Conservation (phyloP, 1,140 invertebrate genomes). For the Heliothis subflexa region DNA sequence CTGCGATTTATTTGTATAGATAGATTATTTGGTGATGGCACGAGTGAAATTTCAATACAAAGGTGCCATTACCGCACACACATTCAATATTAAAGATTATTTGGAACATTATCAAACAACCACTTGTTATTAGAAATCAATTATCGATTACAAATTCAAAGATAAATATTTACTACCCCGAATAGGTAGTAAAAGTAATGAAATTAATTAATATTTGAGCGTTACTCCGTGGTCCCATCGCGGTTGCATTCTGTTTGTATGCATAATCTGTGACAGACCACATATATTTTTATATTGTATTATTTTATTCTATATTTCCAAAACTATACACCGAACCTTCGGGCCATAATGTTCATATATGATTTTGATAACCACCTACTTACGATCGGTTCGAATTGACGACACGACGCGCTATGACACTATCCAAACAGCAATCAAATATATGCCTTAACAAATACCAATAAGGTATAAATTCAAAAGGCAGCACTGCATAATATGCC, state of each 20-base stretch:
- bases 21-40: background rate
- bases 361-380: background rate
- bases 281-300: constrained; percentile 8
- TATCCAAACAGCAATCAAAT: background rate
- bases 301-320: background rate
- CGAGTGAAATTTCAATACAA: background rate
- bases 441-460: background rate
- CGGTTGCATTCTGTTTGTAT: background rate
- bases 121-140: background rate
- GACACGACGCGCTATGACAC: background rate
- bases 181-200: constrained; percentile 14
- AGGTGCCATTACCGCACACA: background rate
- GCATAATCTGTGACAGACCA: constrained; percentile 17
- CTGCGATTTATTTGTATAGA: constrained; percentile 1
- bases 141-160: constrained; percentile 6
- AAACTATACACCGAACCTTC: constrained; percentile 29
- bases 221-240: constrained; percentile 22
- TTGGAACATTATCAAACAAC: background rate
- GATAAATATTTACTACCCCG: background rate
- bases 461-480: background rate
- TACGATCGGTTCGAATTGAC: background rate
- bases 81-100: background rate
- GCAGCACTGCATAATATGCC: background rate
- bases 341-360: constrained; percentile 14
- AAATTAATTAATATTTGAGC: constrained; percentile 28